Evolutionary conservation across 2,113 vertebrate genomes (phyloP), one percentile per base, ranked within the genome.

Genomic region (Sclerurus mexicanus): DNA sequence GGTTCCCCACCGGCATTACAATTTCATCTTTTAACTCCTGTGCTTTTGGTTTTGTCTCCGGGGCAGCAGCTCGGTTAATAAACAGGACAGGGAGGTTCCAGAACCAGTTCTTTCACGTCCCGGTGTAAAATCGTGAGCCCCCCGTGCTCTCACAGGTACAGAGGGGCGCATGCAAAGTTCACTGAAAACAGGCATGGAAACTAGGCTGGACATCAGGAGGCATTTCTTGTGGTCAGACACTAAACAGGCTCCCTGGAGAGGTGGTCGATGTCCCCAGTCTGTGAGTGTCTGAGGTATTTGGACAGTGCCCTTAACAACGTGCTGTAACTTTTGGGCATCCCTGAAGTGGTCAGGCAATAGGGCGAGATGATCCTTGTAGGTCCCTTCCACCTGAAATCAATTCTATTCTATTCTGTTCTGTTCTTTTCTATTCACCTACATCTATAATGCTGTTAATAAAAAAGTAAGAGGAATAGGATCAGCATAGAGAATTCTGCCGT

Each of bases 131-230:
- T 2, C 0, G 7, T 42, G 35, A 87, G 47, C 42, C 62, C 27
- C 15, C 35, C 14, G 1, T 15, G 55, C n/a, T 59, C 21, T 33
- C 10, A 4, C 42, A 21, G 47, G 6, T 25, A 1, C 2, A 30
- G 56, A 24, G 47, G 16, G 18, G 6, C 12, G 64, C 18, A 5
- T 33, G 10, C 39, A 21, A 33, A 82, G 62, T 33, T 78, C 35
- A 0, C 37, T 52, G 39, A n/a, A 35, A 89, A 27, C 49, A 25
- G 40, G 8, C 47, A 6, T 0, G 1, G 85, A 64, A 53, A 19
- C 12, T 19, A 4, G 40, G 9, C 63, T 56, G 58, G 46, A 22
- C 46, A 7, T 40, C 10, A 5, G 46, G 40, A 55, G 8, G 28
- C 18, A 2, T 67, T 56, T 72, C 33, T 66, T 55, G 8, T 44